Conservation (phyloP, 2,888 invertebrate genomes). For the Malachius bipustulatus region DNA sequence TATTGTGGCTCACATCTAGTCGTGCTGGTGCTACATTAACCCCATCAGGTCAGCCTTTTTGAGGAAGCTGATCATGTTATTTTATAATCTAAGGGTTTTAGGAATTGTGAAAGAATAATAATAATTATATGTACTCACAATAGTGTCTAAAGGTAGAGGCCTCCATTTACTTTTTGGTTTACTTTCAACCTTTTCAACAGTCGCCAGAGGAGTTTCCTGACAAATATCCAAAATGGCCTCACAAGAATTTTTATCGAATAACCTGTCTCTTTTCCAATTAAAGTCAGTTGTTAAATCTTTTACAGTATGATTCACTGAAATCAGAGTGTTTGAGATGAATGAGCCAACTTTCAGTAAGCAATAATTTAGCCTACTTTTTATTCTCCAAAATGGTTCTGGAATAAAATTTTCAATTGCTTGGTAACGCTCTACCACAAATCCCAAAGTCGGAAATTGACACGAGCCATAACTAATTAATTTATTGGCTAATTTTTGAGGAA, state of each 20-base stretch:
- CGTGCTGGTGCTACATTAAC: too few relatives aligned
- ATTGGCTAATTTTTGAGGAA: conserved; percentile 59
- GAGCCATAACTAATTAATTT: conserved; percentile 94
- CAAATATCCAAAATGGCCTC: conserved; percentile 73
- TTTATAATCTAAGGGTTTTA: too few relatives aligned
- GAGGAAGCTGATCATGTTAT: too few relatives aligned
- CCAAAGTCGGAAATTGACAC: conserved; percentile 98
- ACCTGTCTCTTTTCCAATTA: conserved; percentile 70
- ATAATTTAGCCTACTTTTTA: conserved; percentile 66
- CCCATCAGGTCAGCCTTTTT: too few relatives aligned
- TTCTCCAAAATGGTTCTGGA: conserved; percentile 91
- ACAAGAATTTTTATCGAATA: conserved; percentile 80
- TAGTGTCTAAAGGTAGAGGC: conserved; percentile 89
- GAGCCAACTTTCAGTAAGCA: too few relatives aligned
- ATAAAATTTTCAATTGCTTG: conserved; percentile 85
- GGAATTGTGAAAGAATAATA: background rate
- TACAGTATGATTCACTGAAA: conserved; percentile 63
- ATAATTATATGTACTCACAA: conserved; percentile 47
- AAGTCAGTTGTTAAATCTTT: conserved; percentile 75
- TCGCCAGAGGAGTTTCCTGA: conserved; percentile 58
- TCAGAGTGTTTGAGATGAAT: conserved; percentile 12
- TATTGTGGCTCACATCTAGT: too few relatives aligned
- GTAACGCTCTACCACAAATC: conserved; percentile 97
- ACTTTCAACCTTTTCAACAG: conserved; percentile 60
- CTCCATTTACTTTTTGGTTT: conserved; percentile 95